phyloP scores from a whole-genome alignment of 1,140 invertebrate species.

The Grapholita molesta region DNA sequence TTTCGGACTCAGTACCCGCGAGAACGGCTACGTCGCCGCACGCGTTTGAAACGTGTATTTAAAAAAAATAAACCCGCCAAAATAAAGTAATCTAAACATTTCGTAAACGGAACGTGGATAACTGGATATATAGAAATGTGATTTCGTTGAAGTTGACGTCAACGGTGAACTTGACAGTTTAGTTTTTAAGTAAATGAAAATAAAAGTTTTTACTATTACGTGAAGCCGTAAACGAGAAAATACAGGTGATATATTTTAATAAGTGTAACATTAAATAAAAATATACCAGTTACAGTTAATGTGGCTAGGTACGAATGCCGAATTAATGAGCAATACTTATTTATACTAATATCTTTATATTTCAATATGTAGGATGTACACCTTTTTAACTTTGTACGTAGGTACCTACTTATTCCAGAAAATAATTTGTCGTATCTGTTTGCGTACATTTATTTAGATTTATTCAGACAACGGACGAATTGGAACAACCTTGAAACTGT shows the following conservation, averaged over 20 bases:
- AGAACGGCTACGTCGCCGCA: slow-evolving; percentile 41
- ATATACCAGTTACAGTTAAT: not conserved
- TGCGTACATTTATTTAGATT: slow-evolving; percentile 10
- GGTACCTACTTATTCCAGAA: not conserved
- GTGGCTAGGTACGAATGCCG: not conserved
- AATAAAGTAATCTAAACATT: not conserved
- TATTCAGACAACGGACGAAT: slow-evolving; percentile 30
- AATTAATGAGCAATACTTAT: not conserved
- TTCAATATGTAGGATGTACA: too few relatives aligned
- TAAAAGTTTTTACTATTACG: slow-evolving; percentile 12
- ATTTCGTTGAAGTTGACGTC: not conserved
- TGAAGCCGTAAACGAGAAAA: not conserved
- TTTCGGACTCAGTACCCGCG: slow-evolving; percentile 57
- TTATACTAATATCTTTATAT: too few relatives aligned
- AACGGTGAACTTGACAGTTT: slow-evolving; percentile 7
- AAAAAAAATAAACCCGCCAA: slow-evolving; percentile 12
- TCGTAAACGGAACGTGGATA: slow-evolving; percentile 14
- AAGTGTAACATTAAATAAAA: not conserved
- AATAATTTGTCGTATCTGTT: not conserved
- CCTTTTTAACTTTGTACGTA: too few relatives aligned
- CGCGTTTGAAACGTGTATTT: slow-evolving; percentile 22
- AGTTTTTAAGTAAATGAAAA: not conserved
- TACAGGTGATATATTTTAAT: slow-evolving; percentile 9
- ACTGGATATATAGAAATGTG: not conserved
- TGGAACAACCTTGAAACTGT: slow-evolving; percentile 42